Conservation (phyloP, 92 coral and sea anemone species). For the Phenganax subtilis region DNA sequence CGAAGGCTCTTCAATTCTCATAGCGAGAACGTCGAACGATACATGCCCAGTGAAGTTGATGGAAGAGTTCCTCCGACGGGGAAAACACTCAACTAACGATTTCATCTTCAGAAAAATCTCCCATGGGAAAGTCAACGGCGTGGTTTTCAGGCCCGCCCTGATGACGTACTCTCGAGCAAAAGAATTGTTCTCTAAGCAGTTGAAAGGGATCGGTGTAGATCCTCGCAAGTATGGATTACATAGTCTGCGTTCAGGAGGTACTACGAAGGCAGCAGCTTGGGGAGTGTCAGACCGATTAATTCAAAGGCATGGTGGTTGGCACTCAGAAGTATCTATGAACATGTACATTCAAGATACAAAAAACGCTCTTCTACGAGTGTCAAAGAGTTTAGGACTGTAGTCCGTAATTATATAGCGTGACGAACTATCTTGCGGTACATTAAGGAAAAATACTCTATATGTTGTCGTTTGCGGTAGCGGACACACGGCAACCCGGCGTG, state of each 20-base stretch:
- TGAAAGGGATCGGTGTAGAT: not conserved
- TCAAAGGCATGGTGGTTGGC: not conserved
- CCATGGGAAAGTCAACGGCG: slow-evolving; percentile 29
- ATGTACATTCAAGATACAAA: not conserved
- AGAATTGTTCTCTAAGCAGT: slow-evolving; percentile 16
- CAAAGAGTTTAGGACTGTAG: too few species aligned
- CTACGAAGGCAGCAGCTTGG: not conserved
- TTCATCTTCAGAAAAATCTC: slow-evolving; percentile 33
- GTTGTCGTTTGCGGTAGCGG: too few species aligned
- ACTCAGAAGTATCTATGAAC: not conserved
- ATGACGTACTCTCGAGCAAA: slow-evolving; percentile 46
- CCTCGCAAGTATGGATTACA: not conserved
- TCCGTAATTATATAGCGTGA: too few species aligned
- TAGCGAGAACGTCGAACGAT: too few species aligned
- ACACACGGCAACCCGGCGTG: too few species aligned
- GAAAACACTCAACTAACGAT: slow-evolving; percentile 8
- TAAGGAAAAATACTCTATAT: too few species aligned
- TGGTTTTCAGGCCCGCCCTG: slow-evolving; percentile 28
- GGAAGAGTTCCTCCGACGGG: slow-evolving; percentile 38
- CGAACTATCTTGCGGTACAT: too few species aligned
- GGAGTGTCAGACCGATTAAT: not conserved
- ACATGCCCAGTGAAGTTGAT: too few species aligned
- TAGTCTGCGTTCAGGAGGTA: not conserved
- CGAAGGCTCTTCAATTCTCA: too few species aligned
- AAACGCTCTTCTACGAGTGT: not conserved